Evolutionary conservation across 2,113 vertebrate species (phyloP), one percentile per base, ranked within the genome.

Genomic region (Cheilinus undulatus): DNA sequence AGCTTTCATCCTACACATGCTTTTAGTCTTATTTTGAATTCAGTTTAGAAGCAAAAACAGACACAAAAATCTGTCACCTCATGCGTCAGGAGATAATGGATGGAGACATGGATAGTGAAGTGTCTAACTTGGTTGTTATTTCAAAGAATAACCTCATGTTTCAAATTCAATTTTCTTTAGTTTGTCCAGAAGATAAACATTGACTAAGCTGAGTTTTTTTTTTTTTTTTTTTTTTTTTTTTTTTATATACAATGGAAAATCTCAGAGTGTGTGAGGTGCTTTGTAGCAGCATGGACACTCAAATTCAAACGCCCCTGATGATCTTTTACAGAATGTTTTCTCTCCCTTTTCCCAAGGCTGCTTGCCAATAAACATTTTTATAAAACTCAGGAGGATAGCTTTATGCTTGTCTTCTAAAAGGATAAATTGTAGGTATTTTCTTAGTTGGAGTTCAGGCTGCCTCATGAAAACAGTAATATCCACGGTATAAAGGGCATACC

Each of bases 161-260:
- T 34, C 15, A 51, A 81, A 74, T 69, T 65, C 67, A 45, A 34
- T 34, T 62, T 36, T 34, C 26, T 34, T 60, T 30, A 26, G 45
- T 80, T 50, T 65, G 49, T 80, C 28, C 19, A 64, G 36, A 50
- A 83, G 38, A 66, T 83, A 73, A 73, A 46, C 58, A 38, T 23
- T 28, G 23, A 66, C 58, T 52, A 6, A 49, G 57, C 34, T n/a
- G n/a, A n/a, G n/a, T n/a, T n/a, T n/a, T n/a, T n/a, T n/a, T n/a
- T n/a, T n/a, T n/a, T n/a, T n/a, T n/a, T n/a, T n/a, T n/a, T n/a
- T n/a, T n/a, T n/a, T n/a, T n/a, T n/a, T n/a, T n/a, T n/a, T n/a
- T n/a, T 78, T 51, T 34, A 66, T 53, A 34, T 60, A 67, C 65
- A 80, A 43, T 36, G 78, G 68, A 67, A 67, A 42, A 76, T 49